Percentiles rank a stretch among this genome's conserved stretches.
phyloP scores from a whole-genome alignment of 2,113 vertebrate genomes.

The Pagrus major region DNA sequence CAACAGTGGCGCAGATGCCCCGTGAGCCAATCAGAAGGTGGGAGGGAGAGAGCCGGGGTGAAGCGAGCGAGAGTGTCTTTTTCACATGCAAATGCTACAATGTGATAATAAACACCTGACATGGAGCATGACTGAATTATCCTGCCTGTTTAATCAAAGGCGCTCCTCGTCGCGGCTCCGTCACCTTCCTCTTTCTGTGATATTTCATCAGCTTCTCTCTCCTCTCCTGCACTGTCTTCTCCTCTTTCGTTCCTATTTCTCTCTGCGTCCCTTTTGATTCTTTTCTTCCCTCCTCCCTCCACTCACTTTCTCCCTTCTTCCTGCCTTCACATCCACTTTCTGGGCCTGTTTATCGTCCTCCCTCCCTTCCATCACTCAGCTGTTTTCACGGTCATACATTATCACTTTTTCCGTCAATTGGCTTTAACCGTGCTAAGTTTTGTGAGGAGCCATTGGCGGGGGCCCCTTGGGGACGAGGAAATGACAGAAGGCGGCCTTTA shows the following conservation, averaged over 20 bases:
- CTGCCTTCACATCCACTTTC: slow-evolving; percentile 46
- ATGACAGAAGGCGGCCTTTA: slow-evolving; percentile 95
- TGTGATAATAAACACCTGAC: slow-evolving; percentile 89
- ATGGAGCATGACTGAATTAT: slow-evolving; percentile 84
- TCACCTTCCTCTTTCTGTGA: slow-evolving; percentile 13
- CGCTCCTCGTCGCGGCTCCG: slow-evolving; percentile 40
- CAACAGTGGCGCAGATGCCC: slow-evolving; percentile 76
- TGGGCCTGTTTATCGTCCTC: slow-evolving; percentile 44
- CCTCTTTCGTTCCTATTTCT: neutral
- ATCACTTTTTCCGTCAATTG: slow-evolving; percentile 85
- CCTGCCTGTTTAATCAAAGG: slow-evolving; percentile 83
- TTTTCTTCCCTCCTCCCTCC: slow-evolving; percentile 9
- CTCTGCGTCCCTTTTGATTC: neutral
- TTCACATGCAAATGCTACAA: slow-evolving; percentile 87
- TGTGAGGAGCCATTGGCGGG: slow-evolving; percentile 60
- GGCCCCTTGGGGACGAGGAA: slow-evolving; percentile 85
- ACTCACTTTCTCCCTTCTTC: slow-evolving; percentile 21
- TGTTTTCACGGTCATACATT: slow-evolving; percentile 83
- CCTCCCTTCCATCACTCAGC: slow-evolving; percentile 75
- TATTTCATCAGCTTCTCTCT: slow-evolving; percentile 42
- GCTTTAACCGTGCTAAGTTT: slow-evolving; percentile 82
- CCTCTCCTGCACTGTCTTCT: neutral
- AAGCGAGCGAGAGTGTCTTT: slow-evolving; percentile 71
- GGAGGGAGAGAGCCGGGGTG: slow-evolving; percentile 33
- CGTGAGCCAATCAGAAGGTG: slow-evolving; percentile 67